phyloP scores from a whole-genome alignment of 2,113 vertebrate genomes.

The Entosphenus tridentatus region DNA sequence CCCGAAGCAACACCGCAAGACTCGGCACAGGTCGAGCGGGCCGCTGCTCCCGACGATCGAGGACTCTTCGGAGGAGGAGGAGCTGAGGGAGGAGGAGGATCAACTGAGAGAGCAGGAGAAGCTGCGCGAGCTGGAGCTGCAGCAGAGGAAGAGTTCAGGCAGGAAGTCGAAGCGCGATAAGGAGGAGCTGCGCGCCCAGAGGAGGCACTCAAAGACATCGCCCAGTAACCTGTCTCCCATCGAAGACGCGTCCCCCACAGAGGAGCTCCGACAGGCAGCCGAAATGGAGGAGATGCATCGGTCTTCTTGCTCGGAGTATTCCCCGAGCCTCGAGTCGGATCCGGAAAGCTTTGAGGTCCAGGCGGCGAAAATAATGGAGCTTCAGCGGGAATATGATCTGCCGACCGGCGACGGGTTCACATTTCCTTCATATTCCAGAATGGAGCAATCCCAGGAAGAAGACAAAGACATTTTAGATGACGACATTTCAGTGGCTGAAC shows the following conservation, averaged over 20 bases:
- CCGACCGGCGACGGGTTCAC: conserved; percentile 29
- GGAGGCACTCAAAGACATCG: conserved; percentile 55
- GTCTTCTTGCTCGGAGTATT: conserved; percentile 63
- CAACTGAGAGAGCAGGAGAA: conserved; percentile 75
- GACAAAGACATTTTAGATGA: too few species aligned
- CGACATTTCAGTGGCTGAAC: conserved; percentile 14
- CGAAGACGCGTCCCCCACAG: conserved; percentile 45
- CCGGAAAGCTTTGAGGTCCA: conserved; percentile 70
- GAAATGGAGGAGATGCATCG: conserved; percentile 43
- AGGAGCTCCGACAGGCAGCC: conserved; percentile 43
- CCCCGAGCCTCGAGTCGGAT: conserved; percentile 64
- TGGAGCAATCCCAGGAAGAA: too few species aligned
- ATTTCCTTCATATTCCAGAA: too few species aligned
- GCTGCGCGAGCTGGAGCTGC: conserved; percentile 42
- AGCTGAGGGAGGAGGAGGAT: conserved; percentile 64
- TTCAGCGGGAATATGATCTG: conserved; percentile 58
- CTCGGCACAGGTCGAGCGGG: conserved; percentile 51
- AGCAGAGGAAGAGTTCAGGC: conserved; percentile 45
- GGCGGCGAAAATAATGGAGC: conserved; percentile 64
- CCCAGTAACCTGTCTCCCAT: conserved; percentile 60
- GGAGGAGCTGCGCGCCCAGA: conserved; percentile 71
- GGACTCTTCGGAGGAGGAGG: conserved; percentile 86
- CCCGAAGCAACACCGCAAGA: conserved; percentile 62
- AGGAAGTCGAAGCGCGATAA: conserved; percentile 94
- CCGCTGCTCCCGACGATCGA: conserved; percentile 63